Evolutionary conservation across 64 coral and sea anemone genomes (phyloP).

Genomic region (Dendronephthya gigantea): DNA sequence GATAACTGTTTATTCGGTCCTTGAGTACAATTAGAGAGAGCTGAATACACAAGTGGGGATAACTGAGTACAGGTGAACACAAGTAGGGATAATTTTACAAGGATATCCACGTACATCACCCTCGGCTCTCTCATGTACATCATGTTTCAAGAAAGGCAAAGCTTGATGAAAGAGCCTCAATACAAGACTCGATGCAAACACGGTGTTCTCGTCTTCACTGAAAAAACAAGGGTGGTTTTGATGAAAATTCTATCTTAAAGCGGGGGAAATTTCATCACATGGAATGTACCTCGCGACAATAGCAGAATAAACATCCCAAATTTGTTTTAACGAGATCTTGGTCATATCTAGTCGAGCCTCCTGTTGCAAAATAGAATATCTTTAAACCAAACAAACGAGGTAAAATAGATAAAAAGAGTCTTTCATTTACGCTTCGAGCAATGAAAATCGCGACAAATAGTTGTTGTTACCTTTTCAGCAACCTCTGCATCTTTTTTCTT

Average conservation of each 20-base stretch:
- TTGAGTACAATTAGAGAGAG: too few relatives aligned
- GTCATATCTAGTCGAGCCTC: slow-evolving; percentile 79
- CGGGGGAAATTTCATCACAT: too few relatives aligned
- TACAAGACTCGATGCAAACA: slow-evolving; percentile 1
- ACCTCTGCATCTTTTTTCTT: neutral
- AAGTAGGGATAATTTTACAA: too few relatives aligned
- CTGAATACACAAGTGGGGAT: too few relatives aligned
- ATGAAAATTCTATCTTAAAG: too few relatives aligned
- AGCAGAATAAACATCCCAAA: slow-evolving; percentile 81
- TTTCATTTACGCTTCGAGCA: too few relatives aligned
- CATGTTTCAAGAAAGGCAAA: neutral
- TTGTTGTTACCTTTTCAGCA: neutral
- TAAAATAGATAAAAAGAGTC: too few relatives aligned
- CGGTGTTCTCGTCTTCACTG: neutral
- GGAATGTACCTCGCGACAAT: slow-evolving; percentile 53
- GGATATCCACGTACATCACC: neutral
- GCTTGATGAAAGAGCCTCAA: neutral
- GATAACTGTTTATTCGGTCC: too few relatives aligned
- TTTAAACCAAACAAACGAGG: neutral
- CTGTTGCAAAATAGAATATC: slow-evolving; percentile 4
- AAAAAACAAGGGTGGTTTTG: neutral
- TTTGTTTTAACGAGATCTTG: slow-evolving; percentile 64
- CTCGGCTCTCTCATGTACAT: neutral
- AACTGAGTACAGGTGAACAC: too few relatives aligned
- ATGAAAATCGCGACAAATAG: neutral